These are phyloP conservation scores for Zophobas morio DNA, from an alignment of 1,140 invertebrate genomes.

Conservation along the genomic window DNA sequence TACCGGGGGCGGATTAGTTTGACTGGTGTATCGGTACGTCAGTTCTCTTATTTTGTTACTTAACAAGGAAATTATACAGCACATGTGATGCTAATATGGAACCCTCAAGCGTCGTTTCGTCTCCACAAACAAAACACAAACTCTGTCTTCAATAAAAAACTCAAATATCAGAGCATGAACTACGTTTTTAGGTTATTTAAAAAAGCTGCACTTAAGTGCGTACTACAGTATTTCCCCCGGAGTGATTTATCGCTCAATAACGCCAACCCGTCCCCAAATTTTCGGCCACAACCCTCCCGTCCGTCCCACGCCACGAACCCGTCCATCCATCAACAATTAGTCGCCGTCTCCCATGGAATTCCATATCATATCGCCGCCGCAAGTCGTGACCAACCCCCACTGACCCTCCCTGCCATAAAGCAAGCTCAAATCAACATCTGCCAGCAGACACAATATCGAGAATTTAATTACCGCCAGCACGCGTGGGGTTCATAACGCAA, in stretches of 20 bases:
- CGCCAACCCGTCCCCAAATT: conserved; percentile 29
- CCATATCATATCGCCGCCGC: conserved; percentile 22
- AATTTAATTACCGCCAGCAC: conserved; percentile 24
- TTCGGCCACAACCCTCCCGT: conserved; percentile 14
- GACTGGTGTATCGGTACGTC: no score
- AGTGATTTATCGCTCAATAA: conserved; percentile 34
- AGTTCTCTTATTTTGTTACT: no score
- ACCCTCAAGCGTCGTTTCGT: no score
- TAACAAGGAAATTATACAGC: no score
- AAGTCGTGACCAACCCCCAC: conserved; percentile 20
- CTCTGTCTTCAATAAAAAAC: no score
- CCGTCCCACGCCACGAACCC: conserved; percentile 14
- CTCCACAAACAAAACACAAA: no score
- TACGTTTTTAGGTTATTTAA: no score
- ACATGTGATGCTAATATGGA: no score
- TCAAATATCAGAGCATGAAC: no score
- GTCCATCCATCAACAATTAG: conserved; percentile 37
- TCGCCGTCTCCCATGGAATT: conserved; percentile 4
- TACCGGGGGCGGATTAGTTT: no score
- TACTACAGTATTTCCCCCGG: background rate
- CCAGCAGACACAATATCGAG: background rate
- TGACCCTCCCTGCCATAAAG: conserved; percentile 4
- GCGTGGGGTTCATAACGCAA: conserved; percentile 20
- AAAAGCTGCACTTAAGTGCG: no score
- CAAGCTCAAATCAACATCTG: conserved; percentile 15